Base-by-base conservation (phyloP, 2,113 vertebrate genomes). In the Silurus glanis region DNA sequence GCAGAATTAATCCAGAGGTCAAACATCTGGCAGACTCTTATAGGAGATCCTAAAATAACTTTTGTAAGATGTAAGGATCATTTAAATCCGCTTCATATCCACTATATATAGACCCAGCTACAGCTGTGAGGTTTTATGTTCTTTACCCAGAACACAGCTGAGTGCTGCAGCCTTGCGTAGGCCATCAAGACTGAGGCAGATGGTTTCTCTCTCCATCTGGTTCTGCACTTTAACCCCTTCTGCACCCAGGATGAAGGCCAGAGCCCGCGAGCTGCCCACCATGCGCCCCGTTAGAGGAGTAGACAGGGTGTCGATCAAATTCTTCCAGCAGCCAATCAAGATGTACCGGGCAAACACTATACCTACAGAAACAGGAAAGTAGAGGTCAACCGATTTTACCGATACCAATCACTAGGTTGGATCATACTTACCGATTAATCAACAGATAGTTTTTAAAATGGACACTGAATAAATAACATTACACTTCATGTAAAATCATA, bases 321-420 rank as follows among this genome's bases (percentile, higher is more conserved):
- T 98, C 92, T 97, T 98, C 98, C 98, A 99, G 91, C 97, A 98
- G 53, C 98, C 96, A 0, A 97, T 96, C 91, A 99, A 95, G 91
- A 99, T 94, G 88, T 97, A 98, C 84, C 97, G 97, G 1, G 98
- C 96, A 92, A 99, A 98, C 12, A 96, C 94, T 49, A 95, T 91
- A 71, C 98, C 98, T 99, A 84, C n/a, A 88, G 83, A 4, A 10
- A 67, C 4, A 17, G 25, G 23, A 72, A 4, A 17, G 61, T 66
- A 37, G 37, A 37, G 37, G 37, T 37, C 37, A 37, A 37, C 37
- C 37, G 37, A 37, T 37, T 37, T 37, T 37, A 37, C 37, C 37
- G 37, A 37, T 37, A 37, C 37, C 37, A 2, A 37, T 37, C 37
- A 3, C 37, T 37, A 37, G 37, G 37, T 37, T 37, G 37, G 37